A percentile compares a stretch with the other conserved stretches of the same genome.
Conservation (phyloP, 2,888 invertebrate genomes). For the Sinodicranocentrus sp. region DNA sequence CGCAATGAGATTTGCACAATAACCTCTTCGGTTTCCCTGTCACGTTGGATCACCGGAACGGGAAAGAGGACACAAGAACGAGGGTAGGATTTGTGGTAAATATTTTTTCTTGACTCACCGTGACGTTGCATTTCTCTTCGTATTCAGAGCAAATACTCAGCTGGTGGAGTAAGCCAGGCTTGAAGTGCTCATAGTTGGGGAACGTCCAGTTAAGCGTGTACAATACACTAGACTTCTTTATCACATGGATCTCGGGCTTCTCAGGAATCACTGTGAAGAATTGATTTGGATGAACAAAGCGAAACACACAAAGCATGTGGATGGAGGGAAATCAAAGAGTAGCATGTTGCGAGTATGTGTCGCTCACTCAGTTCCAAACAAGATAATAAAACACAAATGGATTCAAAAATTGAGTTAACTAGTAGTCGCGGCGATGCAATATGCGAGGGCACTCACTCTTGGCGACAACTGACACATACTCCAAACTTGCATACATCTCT, state of each 20-base stretch:
- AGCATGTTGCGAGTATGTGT: too few species aligned
- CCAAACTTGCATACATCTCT: too few species aligned
- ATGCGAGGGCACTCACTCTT: too few species aligned
- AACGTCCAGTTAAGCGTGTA: conserved; percentile 72
- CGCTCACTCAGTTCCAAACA: too few species aligned
- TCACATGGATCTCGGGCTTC: conserved; percentile 48
- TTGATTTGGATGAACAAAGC: too few species aligned
- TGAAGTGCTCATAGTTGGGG: conserved; percentile 68
- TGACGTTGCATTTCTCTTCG: conserved; percentile 52
- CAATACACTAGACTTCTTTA: conserved; percentile 32
- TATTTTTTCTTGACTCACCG: conserved; percentile 55
- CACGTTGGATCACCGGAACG: too few species aligned
- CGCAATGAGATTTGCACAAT: not conserved
- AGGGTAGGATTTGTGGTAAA: not conserved
- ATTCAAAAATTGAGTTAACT: too few species aligned
- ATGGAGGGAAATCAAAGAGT: too few species aligned
- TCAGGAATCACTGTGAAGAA: conserved; percentile 72
- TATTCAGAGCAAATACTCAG: conserved; percentile 67
- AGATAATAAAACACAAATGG: too few species aligned
- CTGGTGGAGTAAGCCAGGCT: conserved; percentile 71
- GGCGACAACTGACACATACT: too few species aligned
- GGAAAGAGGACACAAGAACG: not conserved
- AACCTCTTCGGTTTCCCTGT: not conserved
- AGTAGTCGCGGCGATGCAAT: too few species aligned
- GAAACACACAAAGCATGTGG: too few species aligned